phyloP scores from a whole-genome alignment of 2,888 invertebrate genomes.

The Cancer borealis region DNA sequence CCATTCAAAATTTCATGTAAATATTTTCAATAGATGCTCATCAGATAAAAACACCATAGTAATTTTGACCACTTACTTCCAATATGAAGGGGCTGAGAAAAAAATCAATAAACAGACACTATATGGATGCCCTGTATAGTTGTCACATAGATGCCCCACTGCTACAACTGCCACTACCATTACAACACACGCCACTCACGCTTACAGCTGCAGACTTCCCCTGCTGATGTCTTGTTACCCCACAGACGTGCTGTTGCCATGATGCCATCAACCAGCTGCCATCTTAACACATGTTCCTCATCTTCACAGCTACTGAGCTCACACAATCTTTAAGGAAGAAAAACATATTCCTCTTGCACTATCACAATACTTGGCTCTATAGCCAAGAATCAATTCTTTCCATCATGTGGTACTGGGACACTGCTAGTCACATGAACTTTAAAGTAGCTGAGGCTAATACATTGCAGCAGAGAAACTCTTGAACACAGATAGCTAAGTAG shows the following conservation, averaged over 20 bases:
- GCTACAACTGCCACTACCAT: neutral
- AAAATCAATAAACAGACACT: neutral
- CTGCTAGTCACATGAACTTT: conserved; percentile 16
- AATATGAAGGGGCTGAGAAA: neutral
- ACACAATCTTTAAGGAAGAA: conserved; percentile 27
- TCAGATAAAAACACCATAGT: neutral
- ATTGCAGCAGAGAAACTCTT: neutral
- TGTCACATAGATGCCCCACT: neutral
- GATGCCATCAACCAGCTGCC: conserved; percentile 6
- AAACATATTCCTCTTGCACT: conserved; percentile 27
- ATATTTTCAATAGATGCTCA: neutral
- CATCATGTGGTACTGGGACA: conserved; percentile 13
- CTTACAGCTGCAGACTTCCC: neutral
- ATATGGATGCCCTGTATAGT: neutral
- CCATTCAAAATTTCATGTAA: too few species aligned
- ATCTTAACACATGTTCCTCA: conserved; percentile 21
- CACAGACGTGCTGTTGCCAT: neutral
- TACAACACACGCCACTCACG: neutral
- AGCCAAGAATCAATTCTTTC: neutral
- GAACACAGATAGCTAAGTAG: neutral
- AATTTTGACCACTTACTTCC: neutral
- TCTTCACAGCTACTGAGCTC: conserved; percentile 32
- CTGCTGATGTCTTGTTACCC: neutral
- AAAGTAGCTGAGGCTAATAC: neutral
- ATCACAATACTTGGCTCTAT: neutral